phyloP scores from a whole-genome alignment of 2,113 vertebrate species.

The Charadrius vociferus region DNA sequence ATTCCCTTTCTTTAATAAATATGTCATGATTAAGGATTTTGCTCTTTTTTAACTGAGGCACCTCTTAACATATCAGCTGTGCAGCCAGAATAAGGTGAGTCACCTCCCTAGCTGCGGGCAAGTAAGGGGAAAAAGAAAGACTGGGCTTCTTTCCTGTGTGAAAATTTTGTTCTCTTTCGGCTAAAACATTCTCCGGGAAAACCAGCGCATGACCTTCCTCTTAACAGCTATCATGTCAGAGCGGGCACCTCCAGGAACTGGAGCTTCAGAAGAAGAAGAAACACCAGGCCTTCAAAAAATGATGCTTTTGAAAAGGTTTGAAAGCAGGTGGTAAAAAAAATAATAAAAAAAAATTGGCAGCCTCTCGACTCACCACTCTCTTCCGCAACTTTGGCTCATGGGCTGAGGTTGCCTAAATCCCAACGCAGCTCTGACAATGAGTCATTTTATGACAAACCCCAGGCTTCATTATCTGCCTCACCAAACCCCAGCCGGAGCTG shows the following conservation, averaged over 20 bases:
- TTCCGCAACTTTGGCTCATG: neutral
- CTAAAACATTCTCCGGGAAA: neutral
- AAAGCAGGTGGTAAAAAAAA: neutral
- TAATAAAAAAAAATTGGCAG: neutral
- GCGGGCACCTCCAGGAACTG: neutral
- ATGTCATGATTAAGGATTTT: neutral
- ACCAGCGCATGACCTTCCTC: neutral
- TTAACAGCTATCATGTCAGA: neutral
- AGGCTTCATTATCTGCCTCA: slow-evolving; percentile 57
- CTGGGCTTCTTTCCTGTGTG: neutral
- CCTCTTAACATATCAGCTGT: neutral
- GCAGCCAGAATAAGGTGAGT: neutral
- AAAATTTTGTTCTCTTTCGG: neutral
- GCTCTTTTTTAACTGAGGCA: neutral
- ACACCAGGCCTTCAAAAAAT: neutral
- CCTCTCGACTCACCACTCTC: neutral
- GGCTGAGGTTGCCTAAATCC: slow-evolving; percentile 45
- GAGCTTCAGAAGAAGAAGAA: neutral
- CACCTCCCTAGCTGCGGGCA: neutral
- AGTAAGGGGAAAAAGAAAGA: neutral
- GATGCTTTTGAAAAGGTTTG: neutral
- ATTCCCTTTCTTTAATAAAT: neutral
- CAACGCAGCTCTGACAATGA: slow-evolving; percentile 15
- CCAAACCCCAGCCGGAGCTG: slow-evolving; percentile 2
- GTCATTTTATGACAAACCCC: slow-evolving; percentile 48